Evolutionary conservation across 1,140 invertebrate species (phyloP).

Genomic region (Anadara kagoshimensis): DNA sequence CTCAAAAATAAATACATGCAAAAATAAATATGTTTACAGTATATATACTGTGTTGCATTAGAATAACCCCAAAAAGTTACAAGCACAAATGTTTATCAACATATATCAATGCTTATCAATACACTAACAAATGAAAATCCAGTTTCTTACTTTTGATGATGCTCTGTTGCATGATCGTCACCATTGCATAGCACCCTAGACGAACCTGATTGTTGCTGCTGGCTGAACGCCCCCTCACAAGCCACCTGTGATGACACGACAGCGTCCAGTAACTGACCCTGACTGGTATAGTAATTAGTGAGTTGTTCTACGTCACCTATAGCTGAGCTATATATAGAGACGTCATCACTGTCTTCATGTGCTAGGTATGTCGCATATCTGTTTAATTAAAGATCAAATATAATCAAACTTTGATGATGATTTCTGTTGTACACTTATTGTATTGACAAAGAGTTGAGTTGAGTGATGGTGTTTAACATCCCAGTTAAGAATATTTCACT

Average conservation of each 20-base stretch:
- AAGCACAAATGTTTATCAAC: no score
- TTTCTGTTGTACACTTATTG: not conserved
- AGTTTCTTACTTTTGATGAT: slow-evolving; percentile 34
- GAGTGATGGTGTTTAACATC: no score
- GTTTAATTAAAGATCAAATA: slow-evolving; percentile 11
- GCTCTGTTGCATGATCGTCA: slow-evolving; percentile 17
- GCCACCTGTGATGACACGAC: slow-evolving; percentile 63
- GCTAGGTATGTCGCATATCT: slow-evolving; percentile 69
- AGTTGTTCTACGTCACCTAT: slow-evolving; percentile 63
- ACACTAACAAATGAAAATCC: no score
- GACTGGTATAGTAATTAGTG: slow-evolving; percentile 62
- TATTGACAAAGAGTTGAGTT: not conserved
- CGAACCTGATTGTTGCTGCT: slow-evolving; percentile 6
- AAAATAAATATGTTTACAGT: no score
- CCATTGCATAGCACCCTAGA: slow-evolving; percentile 34
- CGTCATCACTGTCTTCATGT: slow-evolving; percentile 65
- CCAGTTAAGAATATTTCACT: no score
- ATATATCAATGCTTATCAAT: no score
- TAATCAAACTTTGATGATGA: not conserved
- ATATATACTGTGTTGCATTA: no score
- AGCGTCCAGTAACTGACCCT: slow-evolving; percentile 66
- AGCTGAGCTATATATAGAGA: slow-evolving; percentile 67
- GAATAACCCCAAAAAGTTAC: no score
- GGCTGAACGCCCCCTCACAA: slow-evolving; percentile 53
- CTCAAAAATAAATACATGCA: no score